These are phyloP conservation scores for Sebastiscus albofasciatus DNA, from an alignment of 2,797 vertebrate species.

Conservation along the genomic window DNA sequence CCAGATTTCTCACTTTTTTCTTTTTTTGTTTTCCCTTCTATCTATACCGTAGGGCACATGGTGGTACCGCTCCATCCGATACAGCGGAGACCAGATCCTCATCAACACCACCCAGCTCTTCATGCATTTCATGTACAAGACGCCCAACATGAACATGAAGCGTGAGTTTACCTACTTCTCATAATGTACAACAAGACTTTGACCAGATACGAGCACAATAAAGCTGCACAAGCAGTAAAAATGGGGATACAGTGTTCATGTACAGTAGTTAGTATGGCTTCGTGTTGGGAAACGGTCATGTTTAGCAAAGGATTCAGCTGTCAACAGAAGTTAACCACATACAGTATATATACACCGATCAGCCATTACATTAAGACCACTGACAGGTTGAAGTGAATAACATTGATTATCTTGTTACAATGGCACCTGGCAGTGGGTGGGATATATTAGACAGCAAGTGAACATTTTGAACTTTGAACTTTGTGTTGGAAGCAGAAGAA, in stretches of 20 bases:
- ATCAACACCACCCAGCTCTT: constrained; percentile 99
- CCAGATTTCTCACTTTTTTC: not conserved
- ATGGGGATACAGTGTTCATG: not conserved
- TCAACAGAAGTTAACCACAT: not conserved
- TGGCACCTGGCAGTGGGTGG: too few species aligned
- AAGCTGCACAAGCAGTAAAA: not conserved
- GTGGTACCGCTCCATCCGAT: constrained; percentile 99
- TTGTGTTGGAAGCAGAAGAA: too few species aligned
- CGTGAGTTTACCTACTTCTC: constrained; percentile 82
- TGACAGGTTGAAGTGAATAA: too few species aligned
- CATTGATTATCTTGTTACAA: too few species aligned
- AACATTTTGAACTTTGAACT: too few species aligned
- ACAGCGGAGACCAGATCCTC: constrained; percentile 98
- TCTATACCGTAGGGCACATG: constrained; percentile 89
- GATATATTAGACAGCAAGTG: too few species aligned
- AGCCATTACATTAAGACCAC: too few species aligned
- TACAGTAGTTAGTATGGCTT: not conserved
- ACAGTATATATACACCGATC: too few species aligned
- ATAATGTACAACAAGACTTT: not conserved
- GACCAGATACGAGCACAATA: not conserved
- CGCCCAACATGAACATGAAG: constrained; percentile 99
- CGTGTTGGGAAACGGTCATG: not conserved
- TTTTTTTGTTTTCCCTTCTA: too few species aligned
- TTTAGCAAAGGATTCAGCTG: not conserved
- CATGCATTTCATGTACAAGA: constrained; percentile 99